These are phyloP conservation scores for Kradibia gibbosae DNA, from an alignment of 1,140 invertebrate species.

Conservation along the genomic window DNA sequence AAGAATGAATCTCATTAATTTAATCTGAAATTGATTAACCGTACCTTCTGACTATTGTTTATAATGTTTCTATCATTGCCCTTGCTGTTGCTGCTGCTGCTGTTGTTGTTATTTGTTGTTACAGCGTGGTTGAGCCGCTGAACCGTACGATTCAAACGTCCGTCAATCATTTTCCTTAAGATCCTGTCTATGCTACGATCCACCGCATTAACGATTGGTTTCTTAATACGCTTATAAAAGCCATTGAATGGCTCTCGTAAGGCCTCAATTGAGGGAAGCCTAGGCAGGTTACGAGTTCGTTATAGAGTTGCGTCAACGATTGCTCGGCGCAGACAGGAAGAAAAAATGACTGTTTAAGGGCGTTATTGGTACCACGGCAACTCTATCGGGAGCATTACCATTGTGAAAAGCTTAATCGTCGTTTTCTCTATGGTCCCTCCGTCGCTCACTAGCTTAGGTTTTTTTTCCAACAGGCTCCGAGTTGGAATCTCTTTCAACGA, in stretches of 20 bases:
- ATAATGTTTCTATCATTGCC: neutral
- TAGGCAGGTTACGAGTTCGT: neutral
- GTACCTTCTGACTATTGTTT: no score
- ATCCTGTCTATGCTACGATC: no score
- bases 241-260: neutral
- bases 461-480: neutral
- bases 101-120: neutral
- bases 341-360: conserved; percentile 14
- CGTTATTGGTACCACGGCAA: conserved; percentile 25
- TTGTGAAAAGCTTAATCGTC: conserved; percentile 30
- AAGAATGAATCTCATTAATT: neutral
- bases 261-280: neutral
- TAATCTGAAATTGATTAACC: neutral
- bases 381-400: conserved; percentile 46
- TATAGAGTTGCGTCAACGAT: conserved; percentile 18
- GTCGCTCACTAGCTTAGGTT: conserved; percentile 3
- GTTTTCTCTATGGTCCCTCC: no score
- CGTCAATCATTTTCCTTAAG: no score
- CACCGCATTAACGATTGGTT: no score
- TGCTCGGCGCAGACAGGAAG: neutral
- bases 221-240: neutral
- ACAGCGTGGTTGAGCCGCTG: no score
- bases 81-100: neutral
- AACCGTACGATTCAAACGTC: no score
- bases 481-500: conserved; percentile 46